These are phyloP conservation scores for Loxodonta africana DNA, from an alignment of 2,113 vertebrate genomes.

Conservation along the genomic window DNA sequence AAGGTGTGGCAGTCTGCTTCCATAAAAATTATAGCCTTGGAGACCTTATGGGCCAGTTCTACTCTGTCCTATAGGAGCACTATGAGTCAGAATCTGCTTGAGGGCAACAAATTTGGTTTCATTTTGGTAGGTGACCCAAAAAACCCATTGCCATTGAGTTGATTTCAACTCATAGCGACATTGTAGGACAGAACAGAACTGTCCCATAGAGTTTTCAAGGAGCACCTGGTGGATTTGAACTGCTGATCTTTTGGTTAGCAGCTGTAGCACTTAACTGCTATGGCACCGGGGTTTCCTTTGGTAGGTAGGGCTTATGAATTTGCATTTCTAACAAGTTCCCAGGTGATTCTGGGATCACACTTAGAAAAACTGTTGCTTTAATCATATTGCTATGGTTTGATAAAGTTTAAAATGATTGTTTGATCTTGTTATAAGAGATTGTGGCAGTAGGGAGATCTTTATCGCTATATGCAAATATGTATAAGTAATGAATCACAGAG, in stretches of 20 bases:
- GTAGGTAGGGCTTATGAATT: background rate
- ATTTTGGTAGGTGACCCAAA: background rate
- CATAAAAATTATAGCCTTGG: background rate
- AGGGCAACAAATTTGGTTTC: background rate
- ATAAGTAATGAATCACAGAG: background rate
- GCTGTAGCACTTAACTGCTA: too few species aligned
- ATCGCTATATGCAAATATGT: background rate
- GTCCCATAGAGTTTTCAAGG: too few species aligned
- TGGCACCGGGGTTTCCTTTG: too few species aligned
- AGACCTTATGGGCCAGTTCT: background rate
- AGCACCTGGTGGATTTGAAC: too few species aligned
- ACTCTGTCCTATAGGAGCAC: too few species aligned
- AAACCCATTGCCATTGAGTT: too few species aligned
- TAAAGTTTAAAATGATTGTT: conserved; percentile 4
- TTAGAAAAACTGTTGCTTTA: conserved; percentile 3
- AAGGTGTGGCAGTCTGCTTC: too few species aligned
- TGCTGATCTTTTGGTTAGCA: too few species aligned
- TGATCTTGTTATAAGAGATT: background rate
- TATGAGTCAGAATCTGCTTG: background rate
- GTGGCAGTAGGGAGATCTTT: background rate
- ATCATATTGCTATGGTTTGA: background rate
- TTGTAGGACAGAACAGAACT: too few species aligned
- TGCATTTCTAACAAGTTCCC: background rate
- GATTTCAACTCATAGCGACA: too few species aligned
- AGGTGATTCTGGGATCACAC: background rate